These are phyloP conservation scores for Poeciliopsis presidionis DNA, from an alignment of 2,797 vertebrate species.

Conservation along the genomic window DNA sequence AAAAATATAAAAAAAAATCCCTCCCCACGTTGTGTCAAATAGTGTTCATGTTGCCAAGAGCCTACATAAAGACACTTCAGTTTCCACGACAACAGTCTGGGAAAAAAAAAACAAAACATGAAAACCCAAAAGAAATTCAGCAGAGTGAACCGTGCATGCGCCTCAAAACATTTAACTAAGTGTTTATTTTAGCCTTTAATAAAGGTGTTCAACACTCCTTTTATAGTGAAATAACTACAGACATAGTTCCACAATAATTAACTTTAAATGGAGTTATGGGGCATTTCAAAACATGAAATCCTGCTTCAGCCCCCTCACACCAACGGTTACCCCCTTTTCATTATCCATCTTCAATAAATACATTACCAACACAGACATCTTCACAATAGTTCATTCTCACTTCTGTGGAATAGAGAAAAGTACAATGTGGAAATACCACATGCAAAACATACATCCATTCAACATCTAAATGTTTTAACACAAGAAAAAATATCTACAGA, in stretches of 20 bases:
- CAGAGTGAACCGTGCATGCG: slow-evolving; percentile 11
- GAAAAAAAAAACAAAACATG: slow-evolving; percentile 32
- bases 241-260: slow-evolving; percentile 14
- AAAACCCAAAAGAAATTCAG: slow-evolving; percentile 34
- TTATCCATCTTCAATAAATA: neutral
- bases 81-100: slow-evolving; percentile 81
- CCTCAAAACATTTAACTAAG: slow-evolving; percentile 9
- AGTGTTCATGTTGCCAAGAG: slow-evolving; percentile 67
- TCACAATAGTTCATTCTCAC: neutral
- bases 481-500: neutral
- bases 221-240: slow-evolving; percentile 21
- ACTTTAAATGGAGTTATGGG: slow-evolving; percentile 15
- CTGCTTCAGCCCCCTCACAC: neutral
- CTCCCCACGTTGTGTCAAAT: slow-evolving; percentile 64
- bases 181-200: slow-evolving; percentile 35
- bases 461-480: neutral
- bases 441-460: neutral
- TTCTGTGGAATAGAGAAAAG: neutral
- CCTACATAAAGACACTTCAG: slow-evolving; percentile 75
- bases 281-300: neutral
- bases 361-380: neutral
- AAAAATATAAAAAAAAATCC: slow-evolving; percentile 11
- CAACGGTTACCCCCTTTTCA: neutral
- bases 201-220: slow-evolving; percentile 16
- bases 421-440: neutral